Evolutionary conservation across 2,797 vertebrate species (phyloP).

Genomic region (Sylvilagus floridanus): DNA sequence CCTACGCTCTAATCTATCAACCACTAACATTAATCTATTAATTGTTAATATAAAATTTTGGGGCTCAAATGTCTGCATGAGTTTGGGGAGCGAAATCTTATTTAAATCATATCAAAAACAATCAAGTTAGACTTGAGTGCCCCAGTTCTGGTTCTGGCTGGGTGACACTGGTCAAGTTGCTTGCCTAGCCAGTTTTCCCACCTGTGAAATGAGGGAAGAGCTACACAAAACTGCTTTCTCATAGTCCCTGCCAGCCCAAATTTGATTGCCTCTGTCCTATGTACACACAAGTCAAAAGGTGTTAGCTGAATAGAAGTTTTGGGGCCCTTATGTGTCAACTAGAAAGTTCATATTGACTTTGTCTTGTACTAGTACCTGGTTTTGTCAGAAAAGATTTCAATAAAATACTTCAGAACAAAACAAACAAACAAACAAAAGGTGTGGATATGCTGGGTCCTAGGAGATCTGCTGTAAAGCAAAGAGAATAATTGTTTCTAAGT

Average conservation of each 20-base stretch:
- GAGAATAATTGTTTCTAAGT: conserved; percentile 19
- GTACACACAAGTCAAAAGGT: background rate
- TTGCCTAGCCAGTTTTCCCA: background rate
- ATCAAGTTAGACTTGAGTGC: background rate
- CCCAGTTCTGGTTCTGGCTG: background rate
- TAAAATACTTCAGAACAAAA: no score
- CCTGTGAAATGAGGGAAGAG: background rate
- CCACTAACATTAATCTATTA: no score
- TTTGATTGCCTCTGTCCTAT: background rate
- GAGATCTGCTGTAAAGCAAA: background rate
- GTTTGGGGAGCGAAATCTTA: no score
- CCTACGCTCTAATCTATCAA: no score
- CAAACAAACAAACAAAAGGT: background rate
- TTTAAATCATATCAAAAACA: no score
- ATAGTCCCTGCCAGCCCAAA: background rate
- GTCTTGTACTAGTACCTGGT: no score
- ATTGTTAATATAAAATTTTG: no score
- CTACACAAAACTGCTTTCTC: background rate
- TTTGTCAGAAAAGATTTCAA: no score
- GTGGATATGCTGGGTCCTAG: background rate
- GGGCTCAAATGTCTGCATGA: no score
- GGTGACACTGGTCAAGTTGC: background rate
- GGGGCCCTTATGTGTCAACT: no score
- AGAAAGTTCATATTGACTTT: no score
- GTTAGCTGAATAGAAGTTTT: no score